A percentile compares a stretch with the other conserved stretches of the same genome.
Evolutionary conservation across 2,888 invertebrate genomes (phyloP).

Genomic region (Criorhina ranunculi): DNA sequence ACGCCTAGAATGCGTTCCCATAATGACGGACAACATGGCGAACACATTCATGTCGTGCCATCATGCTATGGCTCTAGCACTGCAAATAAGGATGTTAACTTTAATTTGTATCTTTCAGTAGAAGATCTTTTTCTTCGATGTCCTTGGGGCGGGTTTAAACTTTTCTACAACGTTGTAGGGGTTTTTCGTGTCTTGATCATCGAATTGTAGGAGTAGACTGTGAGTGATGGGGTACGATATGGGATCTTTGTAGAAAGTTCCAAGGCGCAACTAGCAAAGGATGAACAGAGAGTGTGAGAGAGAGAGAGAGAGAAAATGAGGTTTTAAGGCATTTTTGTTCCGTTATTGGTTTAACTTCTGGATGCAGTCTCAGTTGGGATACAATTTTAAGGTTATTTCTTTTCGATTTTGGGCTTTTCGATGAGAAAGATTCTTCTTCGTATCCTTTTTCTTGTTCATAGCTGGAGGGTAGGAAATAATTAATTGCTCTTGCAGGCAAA

Average conservation of each 20-base stretch:
- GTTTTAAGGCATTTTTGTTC: slow-evolving; percentile 24
- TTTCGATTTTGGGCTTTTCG: slow-evolving; percentile 44
- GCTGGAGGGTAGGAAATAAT: slow-evolving; percentile 67
- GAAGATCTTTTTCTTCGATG: slow-evolving; percentile 59
- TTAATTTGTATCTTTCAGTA: slow-evolving; percentile 73
- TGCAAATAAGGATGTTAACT: slow-evolving; percentile 72
- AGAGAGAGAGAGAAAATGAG: not conserved
- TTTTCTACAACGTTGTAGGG: slow-evolving; percentile 62
- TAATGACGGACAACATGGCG: slow-evolving; percentile 72
- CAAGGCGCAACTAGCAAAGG: not conserved
- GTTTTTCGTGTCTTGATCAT: slow-evolving; percentile 59
- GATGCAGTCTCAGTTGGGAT: slow-evolving; percentile 72
- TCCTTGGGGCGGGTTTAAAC: slow-evolving; percentile 72
- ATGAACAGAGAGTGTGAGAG: not conserved
- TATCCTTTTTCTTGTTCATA: slow-evolving; percentile 8
- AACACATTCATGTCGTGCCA: slow-evolving; percentile 42
- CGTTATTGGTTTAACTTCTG: slow-evolving; percentile 71
- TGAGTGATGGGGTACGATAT: not conserved
- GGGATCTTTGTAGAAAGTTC: slow-evolving; percentile 43
- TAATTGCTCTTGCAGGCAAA: slow-evolving; percentile 56
- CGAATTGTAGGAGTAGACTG: not conserved
- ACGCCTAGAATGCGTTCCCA: slow-evolving; percentile 63
- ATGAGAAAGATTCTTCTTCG: slow-evolving; percentile 33
- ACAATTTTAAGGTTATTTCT: slow-evolving; percentile 66
- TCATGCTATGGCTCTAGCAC: not conserved